phyloP scores from a whole-genome alignment of 1,140 invertebrate species.

The Adelges cooleyi region DNA sequence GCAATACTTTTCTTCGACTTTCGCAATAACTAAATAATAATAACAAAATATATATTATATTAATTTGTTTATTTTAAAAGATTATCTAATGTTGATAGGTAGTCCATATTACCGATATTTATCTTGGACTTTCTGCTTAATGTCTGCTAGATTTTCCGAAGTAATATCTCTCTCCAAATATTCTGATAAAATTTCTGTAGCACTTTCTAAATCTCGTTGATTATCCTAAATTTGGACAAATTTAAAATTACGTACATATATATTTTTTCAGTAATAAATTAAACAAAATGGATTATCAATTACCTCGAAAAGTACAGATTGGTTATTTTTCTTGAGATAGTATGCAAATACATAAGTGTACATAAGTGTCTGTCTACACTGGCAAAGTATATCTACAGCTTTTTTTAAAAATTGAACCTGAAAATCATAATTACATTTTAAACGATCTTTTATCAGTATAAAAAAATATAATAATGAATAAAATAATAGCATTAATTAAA shows the following conservation, averaged over 20 bases:
- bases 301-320: constrained; percentile 94
- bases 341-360: constrained; percentile 99
- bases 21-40: constrained; percentile 81
- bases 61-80: background rate
- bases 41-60: constrained; percentile 29
- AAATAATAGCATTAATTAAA: too few relatives aligned
- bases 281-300: constrained; percentile 28
- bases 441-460: too few relatives aligned
- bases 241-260: constrained; percentile 3
- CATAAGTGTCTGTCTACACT: constrained; percentile 95
- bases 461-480: too few relatives aligned
- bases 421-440: too few relatives aligned
- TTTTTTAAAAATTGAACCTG: constrained; percentile 94
- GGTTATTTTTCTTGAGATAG: constrained; percentile 95
- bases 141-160: constrained; percentile 91
- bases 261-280: background rate
- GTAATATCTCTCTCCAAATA: constrained; percentile 97
- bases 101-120: constrained; percentile 72
- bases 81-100: too few relatives aligned
- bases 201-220: constrained; percentile 93
- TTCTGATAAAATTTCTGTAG: constrained; percentile 92
- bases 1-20: constrained; percentile 79
- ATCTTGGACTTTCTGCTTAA: constrained; percentile 98
- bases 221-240: constrained; percentile 55
- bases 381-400: constrained; percentile 94